Evolutionary conservation across 1,140 invertebrate species (phyloP).

Genomic region (Diorhabda sublineata): DNA sequence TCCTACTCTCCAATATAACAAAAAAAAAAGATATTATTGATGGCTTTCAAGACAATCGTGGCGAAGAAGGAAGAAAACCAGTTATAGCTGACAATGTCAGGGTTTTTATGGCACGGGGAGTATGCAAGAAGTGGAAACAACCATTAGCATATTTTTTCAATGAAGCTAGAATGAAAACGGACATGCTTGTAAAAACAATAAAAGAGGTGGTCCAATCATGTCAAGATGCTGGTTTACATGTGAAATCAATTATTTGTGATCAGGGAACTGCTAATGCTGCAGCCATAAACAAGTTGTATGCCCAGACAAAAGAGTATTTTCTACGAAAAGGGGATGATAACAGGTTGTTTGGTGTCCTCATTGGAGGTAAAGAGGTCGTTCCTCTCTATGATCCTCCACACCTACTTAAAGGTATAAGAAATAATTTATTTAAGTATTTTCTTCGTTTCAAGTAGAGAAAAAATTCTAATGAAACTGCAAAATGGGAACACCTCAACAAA

Average conservation of each 20-base stretch:
- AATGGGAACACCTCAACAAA: conserved; percentile 6
- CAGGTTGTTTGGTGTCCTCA: conserved; percentile 8
- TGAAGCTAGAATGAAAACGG: neutral
- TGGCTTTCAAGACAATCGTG: conserved; percentile 20
- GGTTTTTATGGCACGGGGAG: conserved; percentile 19
- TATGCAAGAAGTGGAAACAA: conserved; percentile 20
- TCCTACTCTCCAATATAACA: conserved; percentile 1
- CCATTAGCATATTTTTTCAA: conserved; percentile 8
- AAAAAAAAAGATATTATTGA: conserved; percentile 9
- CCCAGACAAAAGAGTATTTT: conserved; percentile 5
- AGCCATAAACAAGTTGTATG: conserved; percentile 10
- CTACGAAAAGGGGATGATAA: conserved; percentile 5
- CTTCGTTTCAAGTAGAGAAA: conserved; percentile 6
- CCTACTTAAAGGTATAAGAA: conserved; percentile 15
- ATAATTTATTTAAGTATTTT: conserved; percentile 10
- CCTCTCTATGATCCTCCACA: conserved; percentile 16
- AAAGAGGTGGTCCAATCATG: conserved; percentile 7
- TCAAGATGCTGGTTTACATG: conserved; percentile 5
- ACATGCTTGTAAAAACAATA: neutral
- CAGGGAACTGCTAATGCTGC: conserved; percentile 12
- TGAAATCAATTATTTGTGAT: conserved; percentile 11
- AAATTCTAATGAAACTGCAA: neutral
- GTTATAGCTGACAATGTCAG: conserved; percentile 18
- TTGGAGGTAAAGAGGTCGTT: conserved; percentile 11
- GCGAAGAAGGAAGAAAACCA: neutral